phyloP scores from a whole-genome alignment of 2,113 vertebrate genomes.

The Neogale vison region DNA sequence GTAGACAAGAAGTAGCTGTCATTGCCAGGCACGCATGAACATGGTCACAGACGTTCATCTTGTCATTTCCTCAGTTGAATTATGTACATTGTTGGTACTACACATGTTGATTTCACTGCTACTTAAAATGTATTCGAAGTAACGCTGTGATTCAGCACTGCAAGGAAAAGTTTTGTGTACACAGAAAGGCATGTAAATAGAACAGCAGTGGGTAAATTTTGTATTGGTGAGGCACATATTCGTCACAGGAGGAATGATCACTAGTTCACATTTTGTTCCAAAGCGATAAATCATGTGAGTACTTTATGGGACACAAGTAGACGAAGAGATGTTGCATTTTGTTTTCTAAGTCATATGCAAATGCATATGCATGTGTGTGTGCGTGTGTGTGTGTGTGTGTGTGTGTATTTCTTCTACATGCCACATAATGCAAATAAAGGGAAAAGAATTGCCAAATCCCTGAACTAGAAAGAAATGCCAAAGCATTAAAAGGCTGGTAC shows the following conservation, averaged over 20 bases:
- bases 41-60: constrained; percentile 12
- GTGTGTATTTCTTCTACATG: neutral
- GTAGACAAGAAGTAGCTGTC: neutral
- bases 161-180: neutral
- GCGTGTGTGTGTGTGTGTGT: neutral
- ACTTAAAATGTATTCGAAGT: constrained; percentile 30
- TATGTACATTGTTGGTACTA: neutral
- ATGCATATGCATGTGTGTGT: neutral
- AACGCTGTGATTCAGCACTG: neutral
- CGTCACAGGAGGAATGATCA: neutral
- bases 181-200: neutral
- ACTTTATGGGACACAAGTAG: neutral
- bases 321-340: neutral
- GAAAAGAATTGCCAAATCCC: neutral
- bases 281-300: neutral
- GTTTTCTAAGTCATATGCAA: constrained; percentile 13
- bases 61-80: neutral
- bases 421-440: neutral
- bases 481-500: neutral
- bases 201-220: neutral
- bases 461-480: neutral
- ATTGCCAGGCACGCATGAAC: neutral
- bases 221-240: neutral
- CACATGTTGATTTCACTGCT: neutral
- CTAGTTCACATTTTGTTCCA: neutral